Evolutionary conservation across 2,113 vertebrate species (phyloP).

Genomic region (Calyptommatus sinebrachiatus): DNA sequence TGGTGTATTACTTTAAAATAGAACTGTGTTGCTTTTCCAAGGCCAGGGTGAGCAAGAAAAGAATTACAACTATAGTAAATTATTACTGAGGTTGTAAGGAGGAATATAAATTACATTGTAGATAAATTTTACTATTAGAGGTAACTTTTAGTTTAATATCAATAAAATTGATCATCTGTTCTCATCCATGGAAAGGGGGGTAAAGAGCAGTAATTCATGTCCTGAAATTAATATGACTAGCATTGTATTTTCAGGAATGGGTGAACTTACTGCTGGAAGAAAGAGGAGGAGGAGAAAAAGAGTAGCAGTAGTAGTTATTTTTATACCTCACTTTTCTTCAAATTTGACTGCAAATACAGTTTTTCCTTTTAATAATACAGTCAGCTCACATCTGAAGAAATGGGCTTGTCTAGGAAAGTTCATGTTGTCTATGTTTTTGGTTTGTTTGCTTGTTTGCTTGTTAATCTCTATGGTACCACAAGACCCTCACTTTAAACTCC

Average conservation of each 20-base stretch:
- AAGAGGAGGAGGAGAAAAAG: too few species aligned
- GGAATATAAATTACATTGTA: conserved; percentile 30
- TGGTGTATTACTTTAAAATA: conserved; percentile 5
- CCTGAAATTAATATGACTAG: neutral
- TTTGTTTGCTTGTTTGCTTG: too few species aligned
- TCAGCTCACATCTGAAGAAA: too few species aligned
- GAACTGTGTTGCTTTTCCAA: conserved; percentile 16
- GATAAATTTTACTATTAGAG: conserved; percentile 39
- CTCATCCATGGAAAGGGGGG: conserved; percentile 7
- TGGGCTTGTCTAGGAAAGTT: too few species aligned
- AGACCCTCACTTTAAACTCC: too few species aligned
- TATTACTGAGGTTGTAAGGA: conserved; percentile 2
- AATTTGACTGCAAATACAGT: too few species aligned
- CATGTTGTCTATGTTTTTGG: too few species aligned
- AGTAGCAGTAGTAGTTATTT: too few species aligned
- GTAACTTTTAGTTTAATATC: conserved; percentile 39
- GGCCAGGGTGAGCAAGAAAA: conserved; percentile 6
- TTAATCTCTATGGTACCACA: too few species aligned
- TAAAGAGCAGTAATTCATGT: neutral
- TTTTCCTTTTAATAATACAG: too few species aligned
- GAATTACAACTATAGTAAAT: conserved; percentile 42
- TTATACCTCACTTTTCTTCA: too few species aligned
- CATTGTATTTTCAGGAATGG: neutral
- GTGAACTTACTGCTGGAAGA: neutral
- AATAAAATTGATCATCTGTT: conserved; percentile 31